Evolutionary conservation across 2,113 vertebrate genomes (phyloP).

Genomic region (Cyprinodon brontotheroides): DNA sequence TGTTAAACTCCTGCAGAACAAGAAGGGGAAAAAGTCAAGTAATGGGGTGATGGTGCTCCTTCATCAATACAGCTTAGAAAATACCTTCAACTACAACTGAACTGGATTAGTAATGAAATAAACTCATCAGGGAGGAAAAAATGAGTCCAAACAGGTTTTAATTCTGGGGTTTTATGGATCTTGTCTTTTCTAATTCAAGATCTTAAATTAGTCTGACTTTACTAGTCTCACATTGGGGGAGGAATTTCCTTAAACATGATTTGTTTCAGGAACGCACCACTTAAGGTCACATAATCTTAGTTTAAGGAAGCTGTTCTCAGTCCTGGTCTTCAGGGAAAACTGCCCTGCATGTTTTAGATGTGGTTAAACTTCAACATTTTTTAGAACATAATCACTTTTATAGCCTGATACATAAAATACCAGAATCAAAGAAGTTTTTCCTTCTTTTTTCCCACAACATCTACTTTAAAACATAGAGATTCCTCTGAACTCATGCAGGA

Average conservation of each 20-base stretch:
- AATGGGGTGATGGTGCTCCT: not conserved
- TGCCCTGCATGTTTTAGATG: too few species aligned
- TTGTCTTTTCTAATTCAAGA: too few species aligned
- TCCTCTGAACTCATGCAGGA: not conserved
- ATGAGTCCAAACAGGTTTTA: not conserved
- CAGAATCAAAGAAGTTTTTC: not conserved
- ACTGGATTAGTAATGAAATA: not conserved
- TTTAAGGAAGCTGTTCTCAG: too few species aligned
- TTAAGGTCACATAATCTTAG: too few species aligned
- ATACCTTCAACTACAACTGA: not conserved
- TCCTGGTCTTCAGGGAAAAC: too few species aligned
- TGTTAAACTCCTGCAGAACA: conserved; percentile 87
- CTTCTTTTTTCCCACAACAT: not conserved
- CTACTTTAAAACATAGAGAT: not conserved
- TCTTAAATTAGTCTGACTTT: too few species aligned
- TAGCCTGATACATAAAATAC: not conserved
- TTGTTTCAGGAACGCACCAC: too few species aligned
- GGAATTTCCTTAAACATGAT: too few species aligned
- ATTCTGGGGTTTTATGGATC: not conserved
- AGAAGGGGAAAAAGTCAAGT: not conserved
- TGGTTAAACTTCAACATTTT: too few species aligned
- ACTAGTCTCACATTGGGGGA: too few species aligned
- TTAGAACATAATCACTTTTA: not conserved
- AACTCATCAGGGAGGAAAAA: too few species aligned
- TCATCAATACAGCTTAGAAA: not conserved